Evolutionary conservation across 2,113 vertebrate species (phyloP), one percentile per base, ranked within the genome.

Genomic region (Corynorhinus townsendii): DNA sequence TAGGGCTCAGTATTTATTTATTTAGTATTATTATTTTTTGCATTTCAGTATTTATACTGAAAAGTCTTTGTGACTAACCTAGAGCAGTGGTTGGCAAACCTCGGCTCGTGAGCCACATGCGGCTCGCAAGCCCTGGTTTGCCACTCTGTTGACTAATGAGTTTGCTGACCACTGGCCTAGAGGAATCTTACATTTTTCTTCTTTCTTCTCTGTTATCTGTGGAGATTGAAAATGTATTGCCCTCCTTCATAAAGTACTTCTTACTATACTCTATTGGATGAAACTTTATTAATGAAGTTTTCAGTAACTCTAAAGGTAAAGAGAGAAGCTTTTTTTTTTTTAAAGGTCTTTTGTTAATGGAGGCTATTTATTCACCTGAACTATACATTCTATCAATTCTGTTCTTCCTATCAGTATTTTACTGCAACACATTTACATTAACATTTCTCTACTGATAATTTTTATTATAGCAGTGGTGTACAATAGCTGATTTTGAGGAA

Each of bases 141-240:
- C 38, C 38, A 4, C 38, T 40, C 38, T 40, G 38, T 40, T 40
- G 38, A 40, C 38, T 40, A 40, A 40, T 40, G 38, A 40, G 38
- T 40, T 40, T 40, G 38, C 38, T 4, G 38, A 40, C 38, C 38
- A 95, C 12, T 72, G 83, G 59, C 54, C 33, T 95, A n/a, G 72
- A 94, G 76, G 28, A 92, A n/a, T 95, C 38, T 52, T 92, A 35
- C 5, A 12, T 89, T 89, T 97, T 96, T 83, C 68, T 93, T 87
- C 54, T 89, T 56, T 92, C 64, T 96, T 94, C 54, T 92, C 84
- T 96, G 73, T 94, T 84, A 90, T 87, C 86, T 96, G 28, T 96
- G 89, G 85, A 92, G 45, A 94, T 93, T 97, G 69, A 90, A 94
- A 94, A 89, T 94, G 8, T 47, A 86, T 90, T 97, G 30, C 38